These are phyloP conservation scores for Perizoma affinitatum DNA, from an alignment of 2,888 invertebrate genomes.

Conservation along the genomic window DNA sequence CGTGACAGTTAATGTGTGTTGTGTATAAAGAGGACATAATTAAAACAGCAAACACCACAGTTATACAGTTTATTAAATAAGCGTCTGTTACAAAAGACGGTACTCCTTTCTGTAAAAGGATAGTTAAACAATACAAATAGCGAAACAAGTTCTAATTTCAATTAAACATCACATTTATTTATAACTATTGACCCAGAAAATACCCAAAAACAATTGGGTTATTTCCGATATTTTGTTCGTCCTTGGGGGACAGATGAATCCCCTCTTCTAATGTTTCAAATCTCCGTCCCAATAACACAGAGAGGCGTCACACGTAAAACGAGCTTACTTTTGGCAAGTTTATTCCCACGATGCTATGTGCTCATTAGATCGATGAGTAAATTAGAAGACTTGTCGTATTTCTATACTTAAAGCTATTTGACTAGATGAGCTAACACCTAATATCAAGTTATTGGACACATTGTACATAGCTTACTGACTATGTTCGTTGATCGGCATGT, in stretches of 20 bases:
- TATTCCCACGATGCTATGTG: too few species aligned
- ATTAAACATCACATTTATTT: conserved; percentile 32
- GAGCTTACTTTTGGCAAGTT: too few species aligned
- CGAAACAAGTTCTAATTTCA: conserved; percentile 28
- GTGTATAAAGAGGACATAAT: conserved; percentile 9
- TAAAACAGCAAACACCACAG: conserved; percentile 51
- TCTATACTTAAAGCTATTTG: conserved; percentile 5
- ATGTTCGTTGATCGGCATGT: neutral
- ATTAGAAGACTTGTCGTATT: conserved; percentile 6
- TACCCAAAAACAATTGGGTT: too few species aligned
- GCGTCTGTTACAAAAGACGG: conserved; percentile 59
- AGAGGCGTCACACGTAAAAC: too few species aligned
- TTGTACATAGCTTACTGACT: conserved; percentile 9
- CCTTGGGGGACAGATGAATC: too few species aligned
- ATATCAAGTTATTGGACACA: conserved; percentile 20
- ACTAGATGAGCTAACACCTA: conserved; percentile 17
- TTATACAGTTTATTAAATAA: conserved; percentile 64
- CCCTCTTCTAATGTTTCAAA: too few species aligned
- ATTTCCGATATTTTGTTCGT: too few species aligned
- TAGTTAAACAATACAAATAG: conserved; percentile 6
- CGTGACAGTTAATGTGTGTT: too few species aligned
- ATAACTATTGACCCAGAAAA: conserved; percentile 16
- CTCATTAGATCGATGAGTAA: too few species aligned
- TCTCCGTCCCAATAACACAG: too few species aligned
- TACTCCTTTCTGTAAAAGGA: conserved; percentile 15